phyloP scores from a whole-genome alignment of 1,140 invertebrate genomes.

The Cydia amplana region DNA sequence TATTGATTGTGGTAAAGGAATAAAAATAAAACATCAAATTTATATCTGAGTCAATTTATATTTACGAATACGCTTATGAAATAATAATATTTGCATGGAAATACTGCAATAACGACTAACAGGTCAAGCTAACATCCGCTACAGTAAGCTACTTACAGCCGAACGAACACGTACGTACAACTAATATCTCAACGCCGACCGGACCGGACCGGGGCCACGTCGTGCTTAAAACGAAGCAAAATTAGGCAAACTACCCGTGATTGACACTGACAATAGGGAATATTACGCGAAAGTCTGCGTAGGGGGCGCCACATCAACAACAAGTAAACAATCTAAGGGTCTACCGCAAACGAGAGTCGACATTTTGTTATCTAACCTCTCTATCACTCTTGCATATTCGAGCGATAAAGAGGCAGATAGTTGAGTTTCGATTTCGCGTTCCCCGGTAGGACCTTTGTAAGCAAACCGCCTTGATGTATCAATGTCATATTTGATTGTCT shows the following conservation, averaged over 20 bases:
- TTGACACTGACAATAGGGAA: no score
- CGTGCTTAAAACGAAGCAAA: not conserved
- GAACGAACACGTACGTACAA: conserved; percentile 31
- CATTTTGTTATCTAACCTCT: no score
- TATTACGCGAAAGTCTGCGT: no score
- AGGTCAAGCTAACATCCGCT: conserved; percentile 58
- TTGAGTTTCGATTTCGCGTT: no score
- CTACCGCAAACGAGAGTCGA: no score
- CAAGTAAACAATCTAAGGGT: no score
- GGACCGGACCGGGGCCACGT: not conserved
- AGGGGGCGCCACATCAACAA: no score
- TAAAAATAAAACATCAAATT: conserved; percentile 52
- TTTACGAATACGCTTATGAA: conserved; percentile 77
- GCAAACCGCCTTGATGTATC: no score
- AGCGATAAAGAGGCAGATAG: no score
- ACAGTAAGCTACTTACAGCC: conserved; percentile 46
- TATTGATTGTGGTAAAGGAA: not conserved
- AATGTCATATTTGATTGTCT: no score
- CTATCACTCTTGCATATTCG: no score
- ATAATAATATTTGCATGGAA: conserved; percentile 78
- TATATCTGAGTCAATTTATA: conserved; percentile 78
- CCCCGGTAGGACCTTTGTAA: no score
- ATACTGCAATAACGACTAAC: conserved; percentile 77
- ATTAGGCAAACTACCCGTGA: not conserved
- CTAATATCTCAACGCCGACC: conserved; percentile 34